phyloP scores from a whole-genome alignment of 30 jellyfish, hydroid and myxozoan species.

The Morbakka virulenta region DNA sequence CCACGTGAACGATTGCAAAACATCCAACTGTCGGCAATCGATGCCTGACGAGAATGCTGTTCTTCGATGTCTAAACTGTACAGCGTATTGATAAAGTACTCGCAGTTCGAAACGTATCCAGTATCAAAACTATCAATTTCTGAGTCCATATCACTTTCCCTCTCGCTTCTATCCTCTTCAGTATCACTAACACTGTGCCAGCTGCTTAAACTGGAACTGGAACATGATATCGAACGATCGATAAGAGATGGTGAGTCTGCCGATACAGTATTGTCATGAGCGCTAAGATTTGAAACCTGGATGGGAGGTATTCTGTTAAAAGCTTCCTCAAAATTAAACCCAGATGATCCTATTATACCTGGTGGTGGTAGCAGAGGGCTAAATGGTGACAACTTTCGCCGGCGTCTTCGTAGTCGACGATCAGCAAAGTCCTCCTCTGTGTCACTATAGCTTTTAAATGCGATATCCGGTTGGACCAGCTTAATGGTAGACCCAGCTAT shows the following conservation, averaged over 20 bases:
- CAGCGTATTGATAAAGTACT: slow-evolving; percentile 71
- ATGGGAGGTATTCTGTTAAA: neutral
- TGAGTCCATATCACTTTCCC: slow-evolving; percentile 85
- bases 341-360: neutral
- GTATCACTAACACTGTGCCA: slow-evolving; percentile 44
- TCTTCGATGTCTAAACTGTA: slow-evolving; percentile 84
- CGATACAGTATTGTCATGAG: neutral
- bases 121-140: slow-evolving; percentile 72
- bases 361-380: slow-evolving; percentile 9
- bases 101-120: slow-evolving; percentile 90
- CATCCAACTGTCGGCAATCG: slow-evolving; percentile 92
- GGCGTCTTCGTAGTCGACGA: slow-evolving; percentile 7
- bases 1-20: slow-evolving; percentile 47
- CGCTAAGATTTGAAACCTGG: neutral
- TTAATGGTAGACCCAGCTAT: neutral
- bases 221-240: neutral
- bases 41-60: slow-evolving; percentile 91
- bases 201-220: slow-evolving; percentile 21
- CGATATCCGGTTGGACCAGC: neutral
- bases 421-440: slow-evolving; percentile 25
- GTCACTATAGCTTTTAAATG: slow-evolving; percentile 1
- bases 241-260: neutral
- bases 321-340: neutral
- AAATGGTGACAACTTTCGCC: slow-evolving; percentile 15
- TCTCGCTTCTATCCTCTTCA: slow-evolving; percentile 75